Base-by-base conservation (phyloP, 2,113 vertebrate species). In the Rafetus swinhoei region DNA sequence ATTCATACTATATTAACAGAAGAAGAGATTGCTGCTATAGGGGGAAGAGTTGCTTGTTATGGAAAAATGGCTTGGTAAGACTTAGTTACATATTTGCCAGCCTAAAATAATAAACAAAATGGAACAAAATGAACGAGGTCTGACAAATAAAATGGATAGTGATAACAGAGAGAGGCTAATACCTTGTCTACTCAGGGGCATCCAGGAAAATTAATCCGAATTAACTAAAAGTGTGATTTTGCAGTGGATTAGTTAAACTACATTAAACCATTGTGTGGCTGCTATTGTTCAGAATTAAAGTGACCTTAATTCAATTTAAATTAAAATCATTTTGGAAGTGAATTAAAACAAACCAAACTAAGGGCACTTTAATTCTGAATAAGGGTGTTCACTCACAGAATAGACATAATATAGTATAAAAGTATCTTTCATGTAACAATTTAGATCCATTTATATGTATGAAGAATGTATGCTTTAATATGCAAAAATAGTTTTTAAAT, bases 21-120 rank as follows among this genome's bases (percentile, higher is more conserved):
- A 87, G 29, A 35, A 79, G 79, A 74, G 81, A 12, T 4, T 1
- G 0, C 2, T 80, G 19, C 6, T 35, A 1, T 88, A 1, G 0
- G 0, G 69, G 3, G 77, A 29, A 85, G 76, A 85, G 57, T 77
- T 39, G 39, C 21, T 77, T 72, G 21, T 27, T 77, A 35, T 32
- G 76, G 81, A 90, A 32, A 5, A 19, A 29, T 53, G 18, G 18
- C 32, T 87, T 16, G 11, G 59, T 80, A 53, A 56, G 45, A 60
- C 45, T 92, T 79, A 81, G 16, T 81, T 55, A n/a, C 29, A 32
- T 59, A 60, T n/a, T 45, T 84, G 29, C 29, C 29, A 89, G 10
- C n/a, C 39, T 74, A 35, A 88, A 65, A 84, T 79, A 88, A 39
- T 59, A 65, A 79, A 54, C 53, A 54, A 85, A 79, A 1, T 9